A percentile compares a stretch with the other conserved stretches of the same genome.
Conservation (phyloP, 2,113 vertebrate species). For the Sander lucioperca region DNA sequence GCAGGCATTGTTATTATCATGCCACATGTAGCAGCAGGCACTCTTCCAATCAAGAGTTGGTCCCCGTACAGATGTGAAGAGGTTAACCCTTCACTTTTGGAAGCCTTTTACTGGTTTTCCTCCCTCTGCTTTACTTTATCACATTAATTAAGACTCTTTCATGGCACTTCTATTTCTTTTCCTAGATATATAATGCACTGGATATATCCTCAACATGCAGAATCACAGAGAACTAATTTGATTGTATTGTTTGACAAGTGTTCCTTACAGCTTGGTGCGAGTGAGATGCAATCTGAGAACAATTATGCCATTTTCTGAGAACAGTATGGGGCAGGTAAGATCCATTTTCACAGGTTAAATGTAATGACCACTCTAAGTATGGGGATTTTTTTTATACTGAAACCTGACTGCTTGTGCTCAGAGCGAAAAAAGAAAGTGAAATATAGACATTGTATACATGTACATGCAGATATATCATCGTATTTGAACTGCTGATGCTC, state of each 20-base stretch:
- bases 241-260: slow-evolving; percentile 86
- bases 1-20: slow-evolving; percentile 65
- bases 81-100: slow-evolving; percentile 80
- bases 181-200: slow-evolving; percentile 81
- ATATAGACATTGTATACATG: background rate
- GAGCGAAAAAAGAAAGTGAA: slow-evolving; percentile 33
- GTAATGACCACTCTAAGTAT: slow-evolving; percentile 78
- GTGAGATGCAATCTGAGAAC: slow-evolving; percentile 86
- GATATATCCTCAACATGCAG: slow-evolving; percentile 82
- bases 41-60: slow-evolving; percentile 77
- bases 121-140: slow-evolving; percentile 72
- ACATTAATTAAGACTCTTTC: slow-evolving; percentile 84
- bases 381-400: slow-evolving; percentile 40
- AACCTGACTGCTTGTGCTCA: slow-evolving; percentile 30
- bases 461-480: background rate
- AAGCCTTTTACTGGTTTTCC: slow-evolving; percentile 75
- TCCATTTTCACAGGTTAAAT: slow-evolving; percentile 80
- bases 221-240: slow-evolving; percentile 88
- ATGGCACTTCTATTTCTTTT: slow-evolving; percentile 83
- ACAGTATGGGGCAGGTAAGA: slow-evolving; percentile 85
- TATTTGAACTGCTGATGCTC: background rate
- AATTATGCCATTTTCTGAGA: slow-evolving; percentile 85
- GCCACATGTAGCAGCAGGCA: slow-evolving; percentile 65
- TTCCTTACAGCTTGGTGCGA: slow-evolving; percentile 83
- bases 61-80: slow-evolving; percentile 74